These are phyloP conservation scores for Cyclophora albipunctata DNA, from an alignment of 2,888 invertebrate genomes.

Conservation along the genomic window DNA sequence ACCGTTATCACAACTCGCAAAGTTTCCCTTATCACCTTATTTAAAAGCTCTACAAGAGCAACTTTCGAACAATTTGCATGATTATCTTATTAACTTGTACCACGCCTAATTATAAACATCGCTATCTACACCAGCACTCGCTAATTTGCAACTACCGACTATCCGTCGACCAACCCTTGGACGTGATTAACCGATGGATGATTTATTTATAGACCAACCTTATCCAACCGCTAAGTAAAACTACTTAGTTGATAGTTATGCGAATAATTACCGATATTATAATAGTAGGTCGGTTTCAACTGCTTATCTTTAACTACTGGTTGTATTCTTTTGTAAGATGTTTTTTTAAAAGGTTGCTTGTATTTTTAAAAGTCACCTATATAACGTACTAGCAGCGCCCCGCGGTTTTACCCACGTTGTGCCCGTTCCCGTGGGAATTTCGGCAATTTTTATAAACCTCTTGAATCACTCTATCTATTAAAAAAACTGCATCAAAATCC, in stretches of 20 bases:
- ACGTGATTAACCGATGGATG: constrained; percentile 54
- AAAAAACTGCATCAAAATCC: too few species aligned
- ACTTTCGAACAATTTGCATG: constrained; percentile 3
- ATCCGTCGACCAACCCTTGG: constrained; percentile 54
- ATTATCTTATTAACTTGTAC: constrained; percentile 20
- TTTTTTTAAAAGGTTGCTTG: too few species aligned
- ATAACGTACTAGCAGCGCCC: too few species aligned
- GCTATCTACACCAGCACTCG: constrained; percentile 66
- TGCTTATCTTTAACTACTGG: background rate
- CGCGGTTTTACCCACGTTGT: too few species aligned
- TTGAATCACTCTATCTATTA: too few species aligned
- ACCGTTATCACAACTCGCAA: too few species aligned
- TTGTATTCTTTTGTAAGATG: too few species aligned
- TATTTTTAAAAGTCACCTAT: too few species aligned
- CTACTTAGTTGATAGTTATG: constrained; percentile 10
- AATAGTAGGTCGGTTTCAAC: background rate
- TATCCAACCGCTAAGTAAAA: constrained; percentile 19
- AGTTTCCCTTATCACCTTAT: too few species aligned
- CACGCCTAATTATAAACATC: constrained; percentile 49
- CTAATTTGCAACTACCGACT: constrained; percentile 65
- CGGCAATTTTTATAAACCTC: too few species aligned
- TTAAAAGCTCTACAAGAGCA: constrained; percentile 7
- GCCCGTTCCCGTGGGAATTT: too few species aligned
- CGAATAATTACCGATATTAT: constrained; percentile 8
- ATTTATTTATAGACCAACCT: constrained; percentile 52